These are phyloP conservation scores for Gerris buenoi DNA, from an alignment of 1,140 invertebrate species.

Conservation along the genomic window DNA sequence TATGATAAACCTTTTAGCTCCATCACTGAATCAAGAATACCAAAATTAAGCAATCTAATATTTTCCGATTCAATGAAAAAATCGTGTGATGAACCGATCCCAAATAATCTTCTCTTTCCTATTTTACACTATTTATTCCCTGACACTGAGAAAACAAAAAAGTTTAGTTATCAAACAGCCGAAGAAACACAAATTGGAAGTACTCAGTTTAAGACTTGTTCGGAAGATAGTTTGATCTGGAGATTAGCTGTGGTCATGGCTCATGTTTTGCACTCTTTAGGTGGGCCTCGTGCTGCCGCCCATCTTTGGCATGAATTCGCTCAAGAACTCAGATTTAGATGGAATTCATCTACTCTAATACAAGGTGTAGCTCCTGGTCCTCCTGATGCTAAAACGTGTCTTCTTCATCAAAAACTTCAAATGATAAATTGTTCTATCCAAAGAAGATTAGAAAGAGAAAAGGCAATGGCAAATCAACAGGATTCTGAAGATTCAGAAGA, in stretches of 20 bases:
- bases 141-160: slow-evolving; percentile 52
- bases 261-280: slow-evolving; percentile 59
- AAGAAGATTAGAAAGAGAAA: slow-evolving; percentile 43
- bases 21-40: slow-evolving; percentile 40
- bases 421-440: slow-evolving; percentile 94
- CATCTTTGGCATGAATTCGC: slow-evolving; percentile 87
- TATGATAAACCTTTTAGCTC: slow-evolving; percentile 31
- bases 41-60: slow-evolving; percentile 33
- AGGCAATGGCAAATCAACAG: slow-evolving; percentile 20
- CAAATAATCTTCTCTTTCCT: slow-evolving; percentile 53
- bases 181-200: background rate
- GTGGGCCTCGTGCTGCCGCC: slow-evolving; percentile 61
- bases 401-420: slow-evolving; percentile 91
- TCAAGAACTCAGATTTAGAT: slow-evolving; percentile 74
- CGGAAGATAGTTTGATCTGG: slow-evolving; percentile 63
- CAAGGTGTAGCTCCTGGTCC: slow-evolving; percentile 55
- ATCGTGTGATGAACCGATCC: slow-evolving; percentile 49
- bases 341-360: slow-evolving; percentile 65
- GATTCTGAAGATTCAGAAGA: slow-evolving; percentile 41
- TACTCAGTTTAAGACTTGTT: slow-evolving; percentile 51
- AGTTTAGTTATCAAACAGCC: background rate
- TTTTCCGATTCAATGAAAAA: slow-evolving; percentile 10
- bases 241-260: slow-evolving; percentile 64
- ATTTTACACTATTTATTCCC: slow-evolving; percentile 79
- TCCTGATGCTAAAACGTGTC: slow-evolving; percentile 70